Evolutionary conservation across 2,888 invertebrate species (phyloP).

Genomic region (Trachelus troglodyta): DNA sequence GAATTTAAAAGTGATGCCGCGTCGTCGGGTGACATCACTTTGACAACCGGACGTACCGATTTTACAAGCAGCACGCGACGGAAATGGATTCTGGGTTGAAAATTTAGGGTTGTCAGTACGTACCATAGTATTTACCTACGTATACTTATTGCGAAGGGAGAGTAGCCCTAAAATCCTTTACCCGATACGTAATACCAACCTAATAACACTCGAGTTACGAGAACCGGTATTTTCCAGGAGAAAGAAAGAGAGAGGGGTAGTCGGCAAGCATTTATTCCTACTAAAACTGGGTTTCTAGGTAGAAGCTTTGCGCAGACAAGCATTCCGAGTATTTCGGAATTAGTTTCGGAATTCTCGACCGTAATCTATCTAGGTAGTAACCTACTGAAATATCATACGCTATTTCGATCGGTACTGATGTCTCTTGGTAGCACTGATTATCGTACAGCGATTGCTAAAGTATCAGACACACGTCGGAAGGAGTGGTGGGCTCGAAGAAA

Average conservation of each 20-base stretch:
- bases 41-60: slow-evolving; percentile 66
- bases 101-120: slow-evolving; percentile 54
- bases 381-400: neutral
- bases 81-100: slow-evolving; percentile 64
- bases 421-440: neutral
- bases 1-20: slow-evolving; percentile 63
- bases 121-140: neutral
- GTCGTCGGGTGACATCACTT: slow-evolving; percentile 60
- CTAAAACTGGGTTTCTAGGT: slow-evolving; percentile 45
- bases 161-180: neutral
- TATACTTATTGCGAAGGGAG: neutral
- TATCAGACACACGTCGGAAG: neutral
- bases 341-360: neutral
- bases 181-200: slow-evolving; percentile 15
- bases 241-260: slow-evolving; percentile 35
- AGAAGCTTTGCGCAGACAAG: slow-evolving; percentile 3
- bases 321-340: neutral
- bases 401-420: neutral
- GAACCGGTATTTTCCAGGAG: slow-evolving; percentile 26
- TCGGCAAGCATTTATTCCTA: slow-evolving; percentile 10
- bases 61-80: slow-evolving; percentile 65
- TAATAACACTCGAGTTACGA: slow-evolving; percentile 43
- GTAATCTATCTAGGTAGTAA: neutral
- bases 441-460: neutral
- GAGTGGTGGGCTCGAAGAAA: neutral